Percentiles rank a stretch among this genome's conserved stretches.
Conservation (phyloP, 2,888 invertebrate species). For the Lasioglossum zephyrum region DNA sequence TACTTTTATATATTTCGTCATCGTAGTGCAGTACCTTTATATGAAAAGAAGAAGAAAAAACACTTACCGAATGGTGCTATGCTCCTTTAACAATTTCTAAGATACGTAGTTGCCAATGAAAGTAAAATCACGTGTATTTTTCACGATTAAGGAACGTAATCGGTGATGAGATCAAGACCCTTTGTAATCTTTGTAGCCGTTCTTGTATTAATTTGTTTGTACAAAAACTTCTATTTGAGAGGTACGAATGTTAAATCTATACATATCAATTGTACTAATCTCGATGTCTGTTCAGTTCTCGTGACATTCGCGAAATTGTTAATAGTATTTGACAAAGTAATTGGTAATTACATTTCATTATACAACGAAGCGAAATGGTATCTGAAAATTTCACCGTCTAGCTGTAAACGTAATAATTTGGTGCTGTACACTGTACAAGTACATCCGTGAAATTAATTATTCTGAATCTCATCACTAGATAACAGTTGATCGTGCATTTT, state of each 20-base stretch:
- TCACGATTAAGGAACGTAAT: neutral
- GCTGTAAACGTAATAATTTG: neutral
- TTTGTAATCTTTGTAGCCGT: neutral
- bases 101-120: slow-evolving; percentile 44
- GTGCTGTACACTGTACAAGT: neutral
- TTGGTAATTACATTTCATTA: neutral
- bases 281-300: neutral
- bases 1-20: slow-evolving; percentile 46
- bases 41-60: slow-evolving; percentile 36
- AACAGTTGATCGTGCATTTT: slow-evolving; percentile 22
- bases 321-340: neutral
- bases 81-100: slow-evolving; percentile 41
- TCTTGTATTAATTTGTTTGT: neutral
- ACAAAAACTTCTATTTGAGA: neutral
- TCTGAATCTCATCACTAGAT: slow-evolving; percentile 7
- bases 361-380: neutral
- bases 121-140: slow-evolving; percentile 31
- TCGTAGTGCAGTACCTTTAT: slow-evolving; percentile 27
- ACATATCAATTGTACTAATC: slow-evolving; percentile 4
- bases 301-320: neutral
- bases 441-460: neutral
- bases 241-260: neutral
- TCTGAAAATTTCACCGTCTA: neutral
- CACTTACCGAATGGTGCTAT: slow-evolving; percentile 59
- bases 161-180: neutral